These are phyloP conservation scores for Pseudachorutes palmiensis DNA, from an alignment of 1,140 invertebrate species.

Conservation along the genomic window DNA sequence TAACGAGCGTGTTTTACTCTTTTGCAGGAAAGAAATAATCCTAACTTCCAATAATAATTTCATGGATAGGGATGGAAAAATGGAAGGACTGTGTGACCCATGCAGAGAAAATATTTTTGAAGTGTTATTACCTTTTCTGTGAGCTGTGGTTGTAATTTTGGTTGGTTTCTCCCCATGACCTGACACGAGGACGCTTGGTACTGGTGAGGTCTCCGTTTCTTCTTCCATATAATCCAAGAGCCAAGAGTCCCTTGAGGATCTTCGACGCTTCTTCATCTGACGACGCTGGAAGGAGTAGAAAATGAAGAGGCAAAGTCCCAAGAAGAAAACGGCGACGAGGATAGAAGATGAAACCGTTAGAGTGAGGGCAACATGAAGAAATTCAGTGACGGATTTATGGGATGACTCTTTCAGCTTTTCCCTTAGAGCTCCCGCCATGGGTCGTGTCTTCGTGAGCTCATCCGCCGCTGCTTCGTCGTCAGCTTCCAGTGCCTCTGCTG, in stretches of 20 bases:
- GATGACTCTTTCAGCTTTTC: slow-evolving; percentile 17
- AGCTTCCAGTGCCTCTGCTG: background rate
- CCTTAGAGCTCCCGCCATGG: slow-evolving; percentile 18
- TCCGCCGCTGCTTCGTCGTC: background rate
- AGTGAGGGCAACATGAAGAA: slow-evolving; percentile 25
- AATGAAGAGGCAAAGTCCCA: slow-evolving; percentile 13
- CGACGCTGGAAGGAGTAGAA: background rate
- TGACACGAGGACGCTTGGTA: background rate
- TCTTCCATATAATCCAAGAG: slow-evolving; percentile 22
- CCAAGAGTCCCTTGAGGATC: slow-evolving; percentile 20
- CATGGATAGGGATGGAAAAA: no score
- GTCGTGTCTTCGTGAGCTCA: no score
- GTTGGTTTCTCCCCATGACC: background rate
- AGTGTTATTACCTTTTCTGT: background rate
- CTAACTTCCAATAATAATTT: no score
- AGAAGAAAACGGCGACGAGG: slow-evolving; percentile 14
- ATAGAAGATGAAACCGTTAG: slow-evolving; percentile 21
- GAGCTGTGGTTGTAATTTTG: background rate
- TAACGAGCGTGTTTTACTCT: no score
- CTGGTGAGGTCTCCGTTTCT: background rate
- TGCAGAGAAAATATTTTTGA: background rate
- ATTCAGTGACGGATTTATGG: slow-evolving; percentile 30
- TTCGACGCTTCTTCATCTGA: slow-evolving; percentile 1
- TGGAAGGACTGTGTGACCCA: no score
- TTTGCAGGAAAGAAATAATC: no score